A percentile compares a stretch with the other conserved stretches of the same genome.
Conservation (phyloP, 2,888 invertebrate genomes). For the Cantharis flavilabris region DNA sequence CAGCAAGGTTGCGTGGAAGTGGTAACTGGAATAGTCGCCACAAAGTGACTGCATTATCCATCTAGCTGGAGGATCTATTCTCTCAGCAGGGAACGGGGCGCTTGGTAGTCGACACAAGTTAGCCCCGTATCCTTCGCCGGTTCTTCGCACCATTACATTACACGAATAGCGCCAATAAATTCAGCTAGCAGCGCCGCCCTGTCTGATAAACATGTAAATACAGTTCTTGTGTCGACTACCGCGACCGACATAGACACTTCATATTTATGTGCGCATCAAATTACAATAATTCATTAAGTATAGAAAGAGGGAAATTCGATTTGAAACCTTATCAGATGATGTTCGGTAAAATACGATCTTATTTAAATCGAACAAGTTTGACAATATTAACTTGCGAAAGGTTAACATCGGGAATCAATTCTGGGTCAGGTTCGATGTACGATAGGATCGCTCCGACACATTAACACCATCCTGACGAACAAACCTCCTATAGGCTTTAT, state of each 20-base stretch:
- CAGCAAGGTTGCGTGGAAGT: slow-evolving; percentile 25
- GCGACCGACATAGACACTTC: slow-evolving; percentile 43
- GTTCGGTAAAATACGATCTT: slow-evolving; percentile 38
- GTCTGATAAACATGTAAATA: slow-evolving; percentile 54
- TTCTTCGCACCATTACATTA: slow-evolving; percentile 50
- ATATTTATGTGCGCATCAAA: slow-evolving; percentile 51
- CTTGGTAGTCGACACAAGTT: slow-evolving; percentile 44
- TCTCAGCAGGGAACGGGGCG: slow-evolving; percentile 27
- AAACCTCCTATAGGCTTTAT: slow-evolving; percentile 21
- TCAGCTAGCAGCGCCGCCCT: slow-evolving; percentile 44
- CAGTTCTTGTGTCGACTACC: slow-evolving; percentile 31
- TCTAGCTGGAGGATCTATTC: slow-evolving; percentile 28
- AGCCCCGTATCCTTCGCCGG: slow-evolving; percentile 50
- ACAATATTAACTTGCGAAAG: slow-evolving; percentile 43
- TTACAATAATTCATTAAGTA: slow-evolving; percentile 53
- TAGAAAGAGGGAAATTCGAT: slow-evolving; percentile 46
- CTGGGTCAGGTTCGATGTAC: slow-evolving; percentile 37
- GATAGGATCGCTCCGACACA: slow-evolving; percentile 45
- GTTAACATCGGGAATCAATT: slow-evolving; percentile 49
- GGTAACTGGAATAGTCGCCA: slow-evolving; percentile 32
- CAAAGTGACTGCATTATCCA: slow-evolving; percentile 34
- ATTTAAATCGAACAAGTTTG: slow-evolving; percentile 36
- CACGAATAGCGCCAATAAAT: slow-evolving; percentile 50
- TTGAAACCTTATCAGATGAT: slow-evolving; percentile 45
- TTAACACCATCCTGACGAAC: slow-evolving; percentile 43